Percentiles rank a stretch among this genome's conserved stretches.
Evolutionary conservation across 2,888 invertebrate species (phyloP).

Genomic region (Xestia sexstrigata): DNA sequence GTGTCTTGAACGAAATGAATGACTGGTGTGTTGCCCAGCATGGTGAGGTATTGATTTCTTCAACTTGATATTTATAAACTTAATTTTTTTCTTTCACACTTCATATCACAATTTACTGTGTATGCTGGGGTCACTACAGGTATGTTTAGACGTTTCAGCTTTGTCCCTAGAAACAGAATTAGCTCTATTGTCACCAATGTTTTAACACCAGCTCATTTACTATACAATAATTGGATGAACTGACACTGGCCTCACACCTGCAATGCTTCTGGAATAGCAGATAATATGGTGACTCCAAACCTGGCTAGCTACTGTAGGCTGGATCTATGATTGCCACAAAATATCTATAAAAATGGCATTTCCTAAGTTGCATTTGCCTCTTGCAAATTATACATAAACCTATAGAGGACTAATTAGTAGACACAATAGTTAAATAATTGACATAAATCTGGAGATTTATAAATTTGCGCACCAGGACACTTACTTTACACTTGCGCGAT

Average conservation of each 20-base stretch:
- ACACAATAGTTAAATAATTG: too few species aligned
- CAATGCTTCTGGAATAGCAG: neutral
- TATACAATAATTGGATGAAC: neutral
- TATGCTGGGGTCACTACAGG: neutral
- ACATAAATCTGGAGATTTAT: too few species aligned
- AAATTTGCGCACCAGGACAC: too few species aligned
- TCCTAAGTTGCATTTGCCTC: neutral
- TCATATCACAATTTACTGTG: neutral
- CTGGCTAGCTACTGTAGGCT: neutral
- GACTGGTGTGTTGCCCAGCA: slow-evolving; percentile 96
- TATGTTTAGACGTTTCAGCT: neutral
- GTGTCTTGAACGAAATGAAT: slow-evolving; percentile 94
- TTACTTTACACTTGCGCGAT: too few species aligned
- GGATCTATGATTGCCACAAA: neutral
- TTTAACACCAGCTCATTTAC: neutral
- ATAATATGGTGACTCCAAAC: neutral
- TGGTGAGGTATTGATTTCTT: slow-evolving; percentile 90
- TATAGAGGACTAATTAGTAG: too few species aligned
- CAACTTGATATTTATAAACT: slow-evolving; percentile 22
- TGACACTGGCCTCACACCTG: neutral
- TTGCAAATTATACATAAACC: neutral
- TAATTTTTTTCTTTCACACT: neutral
- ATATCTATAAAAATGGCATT: neutral
- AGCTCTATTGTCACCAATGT: neutral
- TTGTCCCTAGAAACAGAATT: neutral